Conservation (phyloP, 2,797 vertebrate genomes). For the Buceros bicornis region DNA sequence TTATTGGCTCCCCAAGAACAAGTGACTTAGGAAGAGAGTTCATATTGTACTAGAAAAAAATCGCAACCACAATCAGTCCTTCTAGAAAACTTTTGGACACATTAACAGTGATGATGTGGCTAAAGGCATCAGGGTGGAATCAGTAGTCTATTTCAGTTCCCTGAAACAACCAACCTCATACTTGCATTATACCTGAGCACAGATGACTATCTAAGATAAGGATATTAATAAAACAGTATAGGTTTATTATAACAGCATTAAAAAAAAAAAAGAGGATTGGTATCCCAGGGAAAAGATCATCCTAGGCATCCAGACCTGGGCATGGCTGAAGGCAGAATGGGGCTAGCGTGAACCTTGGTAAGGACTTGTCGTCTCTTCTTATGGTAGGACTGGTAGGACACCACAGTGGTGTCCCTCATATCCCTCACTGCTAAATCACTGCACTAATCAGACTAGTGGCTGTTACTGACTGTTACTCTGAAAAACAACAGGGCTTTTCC, state of each 20-base stretch:
- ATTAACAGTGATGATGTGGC: background rate
- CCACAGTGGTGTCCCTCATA: background rate
- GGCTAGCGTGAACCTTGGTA: background rate
- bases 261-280: background rate
- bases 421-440: background rate
- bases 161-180: background rate
- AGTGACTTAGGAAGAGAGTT: background rate
- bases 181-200: background rate
- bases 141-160: background rate
- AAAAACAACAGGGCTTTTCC: background rate
- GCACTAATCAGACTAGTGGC: background rate
- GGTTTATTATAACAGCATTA: background rate
- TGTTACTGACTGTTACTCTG: background rate
- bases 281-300: background rate
- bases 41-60: background rate
- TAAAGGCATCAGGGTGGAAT: background rate
- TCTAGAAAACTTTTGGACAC: background rate
- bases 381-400: background rate
- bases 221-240: background rate
- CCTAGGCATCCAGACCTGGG: background rate
- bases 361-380: background rate
- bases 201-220: background rate
- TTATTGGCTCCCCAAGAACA: background rate
- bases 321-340: background rate
- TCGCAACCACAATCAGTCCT: background rate